Evolutionary conservation across 2,797 vertebrate species (phyloP).

Genomic region (Scleropages formosus): DNA sequence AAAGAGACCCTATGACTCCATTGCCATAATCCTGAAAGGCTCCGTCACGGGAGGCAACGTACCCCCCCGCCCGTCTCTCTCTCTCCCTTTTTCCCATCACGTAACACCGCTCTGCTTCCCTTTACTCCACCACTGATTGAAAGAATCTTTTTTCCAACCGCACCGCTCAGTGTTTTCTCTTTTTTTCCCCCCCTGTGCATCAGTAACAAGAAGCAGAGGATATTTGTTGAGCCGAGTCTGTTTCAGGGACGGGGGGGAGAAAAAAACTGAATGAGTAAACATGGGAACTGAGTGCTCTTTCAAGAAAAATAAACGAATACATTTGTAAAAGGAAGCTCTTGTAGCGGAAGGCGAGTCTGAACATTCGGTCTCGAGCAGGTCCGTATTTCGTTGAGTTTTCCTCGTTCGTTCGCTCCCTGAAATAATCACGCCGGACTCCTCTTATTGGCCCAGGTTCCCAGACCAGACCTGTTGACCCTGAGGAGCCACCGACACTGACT

Average conservation of each 20-base stretch:
- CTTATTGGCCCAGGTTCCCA: background rate
- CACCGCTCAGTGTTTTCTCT: background rate
- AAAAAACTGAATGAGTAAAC: background rate
- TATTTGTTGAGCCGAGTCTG: background rate
- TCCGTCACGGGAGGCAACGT: background rate
- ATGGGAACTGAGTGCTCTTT: background rate
- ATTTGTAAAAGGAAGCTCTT: background rate
- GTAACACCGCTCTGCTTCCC: background rate
- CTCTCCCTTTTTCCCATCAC: background rate
- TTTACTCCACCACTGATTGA: background rate
- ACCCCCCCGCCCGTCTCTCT: background rate
- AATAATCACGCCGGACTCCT: background rate
- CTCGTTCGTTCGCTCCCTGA: background rate
- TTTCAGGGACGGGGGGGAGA: background rate
- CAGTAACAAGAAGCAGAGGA: background rate
- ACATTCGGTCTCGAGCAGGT: background rate
- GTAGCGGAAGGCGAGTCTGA: background rate
- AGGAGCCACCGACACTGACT: background rate
- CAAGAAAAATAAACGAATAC: background rate
- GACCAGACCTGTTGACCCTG: background rate
- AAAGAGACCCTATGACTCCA: background rate
- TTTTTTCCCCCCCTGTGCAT: background rate
- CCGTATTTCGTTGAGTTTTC: background rate
- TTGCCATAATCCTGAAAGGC: constrained; percentile 9
- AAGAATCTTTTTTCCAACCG: background rate